These are phyloP conservation scores for Hydrotaea diabolus DNA, from an alignment of 2,888 invertebrate genomes.

Conservation along the genomic window DNA sequence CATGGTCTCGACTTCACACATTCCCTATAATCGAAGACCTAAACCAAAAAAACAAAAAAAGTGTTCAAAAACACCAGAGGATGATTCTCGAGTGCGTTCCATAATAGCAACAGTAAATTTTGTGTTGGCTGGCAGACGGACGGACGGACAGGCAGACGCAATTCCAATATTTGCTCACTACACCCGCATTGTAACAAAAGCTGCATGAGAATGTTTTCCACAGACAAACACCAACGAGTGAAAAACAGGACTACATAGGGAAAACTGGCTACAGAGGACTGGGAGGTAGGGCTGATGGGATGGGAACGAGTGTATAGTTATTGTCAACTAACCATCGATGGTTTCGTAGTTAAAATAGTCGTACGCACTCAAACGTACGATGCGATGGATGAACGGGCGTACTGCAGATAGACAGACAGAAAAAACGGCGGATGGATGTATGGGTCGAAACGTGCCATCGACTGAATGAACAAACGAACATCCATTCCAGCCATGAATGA, in stretches of 20 bases:
- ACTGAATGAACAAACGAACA: background rate
- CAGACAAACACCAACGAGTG: slow-evolving; percentile 1
- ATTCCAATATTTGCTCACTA: slow-evolving; percentile 27
- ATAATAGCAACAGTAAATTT: slow-evolving; percentile 41
- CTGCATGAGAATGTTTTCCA: slow-evolving; percentile 64
- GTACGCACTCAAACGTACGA: slow-evolving; percentile 3
- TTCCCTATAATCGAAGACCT: background rate
- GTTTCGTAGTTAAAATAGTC: slow-evolving; percentile 8
- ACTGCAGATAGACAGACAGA: slow-evolving; percentile 11
- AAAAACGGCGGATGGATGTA: background rate
- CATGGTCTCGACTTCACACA: slow-evolving; percentile 1
- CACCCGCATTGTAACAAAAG: slow-evolving; percentile 66
- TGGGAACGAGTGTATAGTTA: slow-evolving; percentile 10
- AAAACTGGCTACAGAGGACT: slow-evolving; percentile 13
- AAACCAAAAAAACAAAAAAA: background rate
- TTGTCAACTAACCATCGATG: slow-evolving; percentile 29
- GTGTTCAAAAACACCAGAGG: background rate
- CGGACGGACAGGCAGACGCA: background rate
- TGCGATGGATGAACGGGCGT: background rate
- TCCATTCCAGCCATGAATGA: background rate
- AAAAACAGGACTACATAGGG: background rate
- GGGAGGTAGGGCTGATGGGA: background rate
- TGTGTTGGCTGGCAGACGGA: slow-evolving; percentile 8
- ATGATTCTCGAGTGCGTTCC: slow-evolving; percentile 22
- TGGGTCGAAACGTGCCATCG: slow-evolving; percentile 7